Conservation (phyloP, 2,888 invertebrate genomes). For the Polymixis lichenea region DNA sequence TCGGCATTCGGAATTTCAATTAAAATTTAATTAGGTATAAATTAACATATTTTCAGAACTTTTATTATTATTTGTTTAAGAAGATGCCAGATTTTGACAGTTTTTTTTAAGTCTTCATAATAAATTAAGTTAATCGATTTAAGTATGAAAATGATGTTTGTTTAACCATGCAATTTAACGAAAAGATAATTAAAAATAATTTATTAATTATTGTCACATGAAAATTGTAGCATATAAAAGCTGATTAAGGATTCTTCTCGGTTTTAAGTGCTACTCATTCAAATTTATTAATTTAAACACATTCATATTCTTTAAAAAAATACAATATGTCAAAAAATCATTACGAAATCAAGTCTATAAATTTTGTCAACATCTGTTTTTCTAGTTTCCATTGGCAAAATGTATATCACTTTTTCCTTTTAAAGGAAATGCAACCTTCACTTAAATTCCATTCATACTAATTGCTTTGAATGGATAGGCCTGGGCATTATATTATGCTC, state of each 20-base stretch:
- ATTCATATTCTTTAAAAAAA: not conserved
- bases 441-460: slow-evolving; percentile 48
- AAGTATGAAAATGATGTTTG: too few relatives aligned
- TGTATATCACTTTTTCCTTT: not conserved
- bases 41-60: too few relatives aligned
- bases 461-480: slow-evolving; percentile 55
- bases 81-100: too few relatives aligned
- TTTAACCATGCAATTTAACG: not conserved
- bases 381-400: not conserved
- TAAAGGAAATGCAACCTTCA: slow-evolving; percentile 20
- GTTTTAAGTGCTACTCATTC: not conserved
- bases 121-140: too few relatives aligned
- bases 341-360: not conserved
- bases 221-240: not conserved
- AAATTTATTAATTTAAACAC: not conserved
- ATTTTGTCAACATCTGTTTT: not conserved
- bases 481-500: slow-evolving; percentile 31
- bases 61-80: too few relatives aligned
- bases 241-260: not conserved
- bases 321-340: too few relatives aligned
- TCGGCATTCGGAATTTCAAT: not conserved
- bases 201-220: not conserved
- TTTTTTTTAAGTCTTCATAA: too few relatives aligned
- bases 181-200: not conserved
- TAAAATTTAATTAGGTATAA: too few relatives aligned